These are phyloP conservation scores for Andrena flavipes DNA, from an alignment of 2,888 invertebrate genomes.

Conservation along the genomic window DNA sequence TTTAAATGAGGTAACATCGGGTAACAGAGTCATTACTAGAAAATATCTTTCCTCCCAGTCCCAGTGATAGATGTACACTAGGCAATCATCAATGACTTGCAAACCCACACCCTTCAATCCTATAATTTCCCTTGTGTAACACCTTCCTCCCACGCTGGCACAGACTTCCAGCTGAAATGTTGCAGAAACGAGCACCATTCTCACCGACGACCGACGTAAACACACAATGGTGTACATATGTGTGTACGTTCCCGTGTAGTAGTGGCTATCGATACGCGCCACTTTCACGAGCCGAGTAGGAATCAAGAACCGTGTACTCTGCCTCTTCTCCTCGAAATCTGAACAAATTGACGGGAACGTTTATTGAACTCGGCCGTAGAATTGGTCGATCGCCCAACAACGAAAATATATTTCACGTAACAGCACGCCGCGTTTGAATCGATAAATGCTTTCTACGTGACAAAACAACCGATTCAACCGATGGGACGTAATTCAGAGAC, in stretches of 20 bases:
- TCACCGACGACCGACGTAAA: slow-evolving; percentile 27
- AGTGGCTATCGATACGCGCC: slow-evolving; percentile 44
- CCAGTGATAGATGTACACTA: background rate
- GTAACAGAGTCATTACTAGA: too few relatives aligned
- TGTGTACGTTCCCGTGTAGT: slow-evolving; percentile 28
- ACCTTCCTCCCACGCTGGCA: background rate
- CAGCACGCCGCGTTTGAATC: background rate
- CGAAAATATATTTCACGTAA: slow-evolving; percentile 44
- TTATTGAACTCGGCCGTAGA: slow-evolving; percentile 44
- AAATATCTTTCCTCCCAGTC: background rate
- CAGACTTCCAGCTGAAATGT: slow-evolving; percentile 29
- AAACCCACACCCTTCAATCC: background rate
- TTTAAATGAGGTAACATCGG: too few relatives aligned
- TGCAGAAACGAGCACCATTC: slow-evolving; percentile 6
- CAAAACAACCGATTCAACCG: slow-evolving; percentile 15
- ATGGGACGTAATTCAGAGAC: slow-evolving; percentile 5
- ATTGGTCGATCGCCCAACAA: slow-evolving; percentile 34
- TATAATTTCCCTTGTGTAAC: background rate
- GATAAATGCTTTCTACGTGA: background rate
- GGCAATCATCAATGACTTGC: background rate
- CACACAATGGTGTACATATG: background rate
- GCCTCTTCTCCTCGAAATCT: slow-evolving; percentile 52
- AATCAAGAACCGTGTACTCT: slow-evolving; percentile 48
- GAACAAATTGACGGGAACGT: slow-evolving; percentile 51
- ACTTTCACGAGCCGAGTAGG: slow-evolving; percentile 26